Conservation (phyloP, 2,113 vertebrate genomes). For the Lagopus leucura region DNA sequence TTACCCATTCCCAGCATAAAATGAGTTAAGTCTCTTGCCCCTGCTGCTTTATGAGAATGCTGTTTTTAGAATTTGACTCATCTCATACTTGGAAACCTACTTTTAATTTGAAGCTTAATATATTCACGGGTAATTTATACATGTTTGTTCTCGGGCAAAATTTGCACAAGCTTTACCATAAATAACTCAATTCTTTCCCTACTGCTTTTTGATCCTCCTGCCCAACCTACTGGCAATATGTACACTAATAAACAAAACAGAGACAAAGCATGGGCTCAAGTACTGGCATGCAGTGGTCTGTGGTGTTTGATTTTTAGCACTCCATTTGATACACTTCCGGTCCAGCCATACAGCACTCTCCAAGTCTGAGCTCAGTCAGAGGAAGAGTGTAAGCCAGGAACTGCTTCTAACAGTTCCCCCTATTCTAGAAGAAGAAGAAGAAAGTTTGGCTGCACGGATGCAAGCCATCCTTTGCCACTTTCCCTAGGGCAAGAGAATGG, state of each 20-base stretch:
- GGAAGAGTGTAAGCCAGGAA: background rate
- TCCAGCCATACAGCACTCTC: background rate
- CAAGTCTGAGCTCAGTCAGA: constrained; percentile 5
- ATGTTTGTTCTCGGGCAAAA: constrained; percentile 8
- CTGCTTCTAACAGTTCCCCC: background rate
- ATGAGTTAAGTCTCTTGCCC: background rate
- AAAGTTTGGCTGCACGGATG: background rate
- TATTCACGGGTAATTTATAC: constrained; percentile 33
- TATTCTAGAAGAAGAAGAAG: background rate
- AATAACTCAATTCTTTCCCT: constrained; percentile 10
- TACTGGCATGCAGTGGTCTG: background rate
- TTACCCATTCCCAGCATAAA: background rate
- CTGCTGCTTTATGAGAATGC: background rate
- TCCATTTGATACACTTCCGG: background rate
- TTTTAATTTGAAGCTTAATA: constrained; percentile 36
- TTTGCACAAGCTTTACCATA: background rate
- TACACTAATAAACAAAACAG: background rate
- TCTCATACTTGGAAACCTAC: background rate
- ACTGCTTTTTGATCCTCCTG: constrained; percentile 44
- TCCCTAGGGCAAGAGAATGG: background rate
- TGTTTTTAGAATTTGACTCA: constrained; percentile 17
- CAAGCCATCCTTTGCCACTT: background rate
- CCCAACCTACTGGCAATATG: background rate
- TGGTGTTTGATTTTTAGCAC: constrained; percentile 9
- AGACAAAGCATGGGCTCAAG: background rate